These are phyloP conservation scores for Lutjanus argentimaculatus DNA, from an alignment of 2,797 vertebrate species.

Conservation along the genomic window DNA sequence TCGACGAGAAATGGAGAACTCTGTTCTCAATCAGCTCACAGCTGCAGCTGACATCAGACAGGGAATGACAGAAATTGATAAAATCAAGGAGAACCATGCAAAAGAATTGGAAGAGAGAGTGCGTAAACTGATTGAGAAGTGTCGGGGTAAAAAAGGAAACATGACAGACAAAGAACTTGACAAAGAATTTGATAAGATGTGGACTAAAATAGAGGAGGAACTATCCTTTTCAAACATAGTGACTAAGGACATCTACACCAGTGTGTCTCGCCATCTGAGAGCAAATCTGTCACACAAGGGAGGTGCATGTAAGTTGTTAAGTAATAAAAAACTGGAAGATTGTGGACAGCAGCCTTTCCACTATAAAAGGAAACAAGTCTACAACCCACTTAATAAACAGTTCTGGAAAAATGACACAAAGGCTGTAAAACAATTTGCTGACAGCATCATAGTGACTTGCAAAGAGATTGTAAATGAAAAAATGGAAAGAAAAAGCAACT, in stretches of 20 bases:
- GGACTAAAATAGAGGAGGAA: slow-evolving; percentile 51
- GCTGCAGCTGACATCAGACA: slow-evolving; percentile 56
- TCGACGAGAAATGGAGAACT: slow-evolving; percentile 58
- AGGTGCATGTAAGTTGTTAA: slow-evolving; percentile 37
- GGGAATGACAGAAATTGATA: slow-evolving; percentile 62
- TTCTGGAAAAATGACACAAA: neutral
- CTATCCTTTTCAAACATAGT: neutral
- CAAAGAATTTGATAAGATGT: slow-evolving; percentile 72
- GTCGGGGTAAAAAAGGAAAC: slow-evolving; percentile 14
- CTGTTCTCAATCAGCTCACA: slow-evolving; percentile 48
- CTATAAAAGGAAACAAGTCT: too few relatives aligned
- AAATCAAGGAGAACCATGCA: slow-evolving; percentile 62
- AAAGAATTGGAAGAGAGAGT: slow-evolving; percentile 64
- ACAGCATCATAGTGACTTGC: slow-evolving; percentile 57
- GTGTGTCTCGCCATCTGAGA: slow-evolving; percentile 15
- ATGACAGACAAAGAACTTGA: slow-evolving; percentile 48
- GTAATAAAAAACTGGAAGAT: accelerated
- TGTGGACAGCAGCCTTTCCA: neutral
- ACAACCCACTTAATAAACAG: too few relatives aligned
- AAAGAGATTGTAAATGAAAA: slow-evolving; percentile 25
- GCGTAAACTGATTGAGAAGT: slow-evolving; percentile 50
- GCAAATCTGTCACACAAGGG: slow-evolving; percentile 62
- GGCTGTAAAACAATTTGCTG: accelerated
- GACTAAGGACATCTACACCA: neutral
- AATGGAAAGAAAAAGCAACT: slow-evolving; percentile 36